Evolutionary conservation across 2,888 invertebrate species (phyloP).

Genomic region (Hyles lineata): DNA sequence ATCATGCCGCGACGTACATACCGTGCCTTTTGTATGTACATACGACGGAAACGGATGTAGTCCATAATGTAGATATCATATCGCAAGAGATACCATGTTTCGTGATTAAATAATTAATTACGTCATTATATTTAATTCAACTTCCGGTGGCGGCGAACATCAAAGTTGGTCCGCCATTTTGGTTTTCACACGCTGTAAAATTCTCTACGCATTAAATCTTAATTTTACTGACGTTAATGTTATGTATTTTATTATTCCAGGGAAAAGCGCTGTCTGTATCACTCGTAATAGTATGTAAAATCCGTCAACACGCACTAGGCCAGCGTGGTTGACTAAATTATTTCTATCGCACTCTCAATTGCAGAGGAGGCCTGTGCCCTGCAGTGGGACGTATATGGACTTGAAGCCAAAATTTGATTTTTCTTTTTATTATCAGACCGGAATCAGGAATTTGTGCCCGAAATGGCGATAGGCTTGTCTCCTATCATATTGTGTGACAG

Average conservation of each 20-base stretch:
- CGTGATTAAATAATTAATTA: constrained; percentile 27
- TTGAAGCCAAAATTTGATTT: too few relatives aligned
- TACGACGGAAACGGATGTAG: constrained; percentile 60
- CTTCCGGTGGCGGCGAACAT: constrained; percentile 12
- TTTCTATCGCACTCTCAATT: too few relatives aligned
- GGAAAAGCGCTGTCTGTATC: too few relatives aligned
- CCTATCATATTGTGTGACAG: too few relatives aligned
- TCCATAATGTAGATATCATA: constrained; percentile 48
- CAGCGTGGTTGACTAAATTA: too few relatives aligned
- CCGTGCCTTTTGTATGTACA: constrained; percentile 33
- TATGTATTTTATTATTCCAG: not conserved
- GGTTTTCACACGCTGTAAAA: not conserved
- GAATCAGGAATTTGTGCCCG: too few relatives aligned
- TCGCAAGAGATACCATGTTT: constrained; percentile 27
- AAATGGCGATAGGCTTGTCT: too few relatives aligned
- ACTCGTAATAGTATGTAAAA: too few relatives aligned
- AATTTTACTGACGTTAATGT: not conserved
- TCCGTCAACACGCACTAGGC: too few relatives aligned
- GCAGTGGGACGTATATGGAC: too few relatives aligned
- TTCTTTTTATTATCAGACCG: too few relatives aligned
- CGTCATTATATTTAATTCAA: constrained; percentile 19
- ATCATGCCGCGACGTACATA: constrained; percentile 29
- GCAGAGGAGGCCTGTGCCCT: too few relatives aligned
- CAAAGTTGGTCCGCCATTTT: not conserved
- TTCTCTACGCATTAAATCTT: not conserved